Percentiles rank a stretch among this genome's conserved stretches.
These are phyloP conservation scores for Corella eumyota DNA, from an alignment of 23 tunicate species.

Conservation along the genomic window DNA sequence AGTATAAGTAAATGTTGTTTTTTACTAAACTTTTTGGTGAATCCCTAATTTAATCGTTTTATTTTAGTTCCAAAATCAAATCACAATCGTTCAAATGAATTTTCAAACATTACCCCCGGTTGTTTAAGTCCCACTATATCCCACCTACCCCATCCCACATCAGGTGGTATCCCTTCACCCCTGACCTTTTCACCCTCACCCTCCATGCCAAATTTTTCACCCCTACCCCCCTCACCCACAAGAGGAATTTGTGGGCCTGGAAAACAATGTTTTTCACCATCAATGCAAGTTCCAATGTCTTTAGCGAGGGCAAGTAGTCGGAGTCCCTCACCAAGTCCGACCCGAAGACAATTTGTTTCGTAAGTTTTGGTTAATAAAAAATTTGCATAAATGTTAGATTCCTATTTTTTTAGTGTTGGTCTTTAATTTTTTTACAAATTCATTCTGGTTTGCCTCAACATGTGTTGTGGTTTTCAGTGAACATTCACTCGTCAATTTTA, in stretches of 20 bases:
- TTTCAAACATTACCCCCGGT: too few species aligned
- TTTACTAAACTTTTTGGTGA: too few species aligned
- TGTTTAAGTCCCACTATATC: background rate
- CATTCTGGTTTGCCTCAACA: too few species aligned
- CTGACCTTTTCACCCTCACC: conserved; percentile 50
- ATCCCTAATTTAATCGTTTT: too few species aligned
- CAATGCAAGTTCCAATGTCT: conserved; percentile 72
- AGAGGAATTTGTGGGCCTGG: conserved; percentile 49
- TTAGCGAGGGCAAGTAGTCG: conserved; percentile 41
- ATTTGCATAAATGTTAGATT: too few species aligned
- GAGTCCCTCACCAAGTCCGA: conserved; percentile 90
- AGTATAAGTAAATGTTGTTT: too few species aligned
- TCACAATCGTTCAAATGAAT: too few species aligned
- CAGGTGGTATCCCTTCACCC: conserved; percentile 67
- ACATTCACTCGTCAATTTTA: too few species aligned
- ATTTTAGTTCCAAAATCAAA: too few species aligned
- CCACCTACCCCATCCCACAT: background rate
- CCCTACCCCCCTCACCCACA: conserved; percentile 79
- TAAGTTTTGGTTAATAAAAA: conserved; percentile 23
- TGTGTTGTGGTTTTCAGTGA: too few species aligned
- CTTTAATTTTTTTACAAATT: background rate
- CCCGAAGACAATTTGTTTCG: conserved; percentile 70
- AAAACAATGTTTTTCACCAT: conserved; percentile 85
- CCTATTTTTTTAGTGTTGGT: background rate
- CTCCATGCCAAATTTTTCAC: conserved; percentile 23